phyloP scores from a whole-genome alignment of 2,888 invertebrate genomes.

The Aphidoletes aphidimyza region DNA sequence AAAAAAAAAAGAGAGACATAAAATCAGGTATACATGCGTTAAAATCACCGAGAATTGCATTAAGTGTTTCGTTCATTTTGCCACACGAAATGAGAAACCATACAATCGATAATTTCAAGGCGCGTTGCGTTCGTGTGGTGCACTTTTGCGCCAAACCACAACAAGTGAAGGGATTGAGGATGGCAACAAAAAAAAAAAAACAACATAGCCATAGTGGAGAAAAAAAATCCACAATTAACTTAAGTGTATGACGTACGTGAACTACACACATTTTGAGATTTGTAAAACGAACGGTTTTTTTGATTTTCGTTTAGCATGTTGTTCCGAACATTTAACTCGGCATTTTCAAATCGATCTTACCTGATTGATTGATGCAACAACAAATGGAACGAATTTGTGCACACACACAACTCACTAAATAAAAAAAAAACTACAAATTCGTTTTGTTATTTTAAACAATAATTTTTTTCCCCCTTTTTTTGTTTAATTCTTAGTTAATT shows the following conservation, averaged over 20 bases:
- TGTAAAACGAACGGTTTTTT: neutral
- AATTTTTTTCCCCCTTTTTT: neutral
- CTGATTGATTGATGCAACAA: constrained; percentile 47
- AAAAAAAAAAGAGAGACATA: neutral
- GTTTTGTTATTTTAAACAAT: neutral
- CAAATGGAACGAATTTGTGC: constrained; percentile 27
- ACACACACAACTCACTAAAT: neutral
- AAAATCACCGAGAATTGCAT: neutral
- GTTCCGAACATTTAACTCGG: neutral
- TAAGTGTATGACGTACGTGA: too few relatives aligned
- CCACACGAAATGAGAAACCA: constrained; percentile 21
- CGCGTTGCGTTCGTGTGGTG: neutral
- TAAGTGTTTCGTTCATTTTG: neutral
- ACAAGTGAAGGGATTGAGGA: neutral
- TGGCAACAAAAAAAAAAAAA: neutral
- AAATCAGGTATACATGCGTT: neutral
- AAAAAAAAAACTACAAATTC: neutral
- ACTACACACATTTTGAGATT: constrained; percentile 27
- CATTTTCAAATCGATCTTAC: neutral
- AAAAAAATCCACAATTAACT: constrained; percentile 26
- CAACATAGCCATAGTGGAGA: neutral
- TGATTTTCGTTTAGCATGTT: neutral
- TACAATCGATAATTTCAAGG: constrained; percentile 4
- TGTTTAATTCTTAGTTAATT: constrained; percentile 10
- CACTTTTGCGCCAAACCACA: neutral